Evolutionary conservation across 1,140 invertebrate species (phyloP).

Genomic region (Whitmania pigra): DNA sequence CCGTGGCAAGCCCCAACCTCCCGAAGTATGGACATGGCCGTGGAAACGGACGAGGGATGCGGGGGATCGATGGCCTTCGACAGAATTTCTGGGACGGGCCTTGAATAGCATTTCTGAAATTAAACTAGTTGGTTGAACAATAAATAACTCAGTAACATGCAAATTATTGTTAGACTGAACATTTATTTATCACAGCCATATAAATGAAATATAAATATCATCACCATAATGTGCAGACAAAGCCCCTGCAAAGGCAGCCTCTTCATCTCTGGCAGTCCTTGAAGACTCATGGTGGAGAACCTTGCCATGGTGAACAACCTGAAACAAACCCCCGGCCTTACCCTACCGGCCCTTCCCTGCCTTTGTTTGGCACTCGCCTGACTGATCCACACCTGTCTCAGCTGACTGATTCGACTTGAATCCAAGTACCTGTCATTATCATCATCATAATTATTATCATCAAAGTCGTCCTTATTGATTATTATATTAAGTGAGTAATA

Average conservation of each 20-base stretch:
- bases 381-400: constrained; percentile 60
- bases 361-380: constrained; percentile 86
- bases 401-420: constrained; percentile 33
- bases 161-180: not conserved
- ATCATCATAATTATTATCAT: not conserved
- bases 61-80: constrained; percentile 34
- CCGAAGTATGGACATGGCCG: constrained; percentile 34
- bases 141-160: not conserved
- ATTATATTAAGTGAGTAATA: not conserved
- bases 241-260: constrained; percentile 38
- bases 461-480: no score
- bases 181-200: no score
- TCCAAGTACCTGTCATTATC: constrained; percentile 33
- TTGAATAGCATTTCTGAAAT: constrained; percentile 36
- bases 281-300: constrained; percentile 30
- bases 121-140: not conserved
- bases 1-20: constrained; percentile 28
- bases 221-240: constrained; percentile 38
- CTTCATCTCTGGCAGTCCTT: constrained; percentile 35
- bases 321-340: constrained; percentile 60
- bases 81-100: constrained; percentile 34
- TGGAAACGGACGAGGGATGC: constrained; percentile 27
- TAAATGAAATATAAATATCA: no score
- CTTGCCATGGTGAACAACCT: constrained; percentile 50
- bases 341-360: constrained; percentile 75